phyloP scores from a whole-genome alignment of 2,113 vertebrate genomes.

The Oxygymnocypris stewartii region DNA sequence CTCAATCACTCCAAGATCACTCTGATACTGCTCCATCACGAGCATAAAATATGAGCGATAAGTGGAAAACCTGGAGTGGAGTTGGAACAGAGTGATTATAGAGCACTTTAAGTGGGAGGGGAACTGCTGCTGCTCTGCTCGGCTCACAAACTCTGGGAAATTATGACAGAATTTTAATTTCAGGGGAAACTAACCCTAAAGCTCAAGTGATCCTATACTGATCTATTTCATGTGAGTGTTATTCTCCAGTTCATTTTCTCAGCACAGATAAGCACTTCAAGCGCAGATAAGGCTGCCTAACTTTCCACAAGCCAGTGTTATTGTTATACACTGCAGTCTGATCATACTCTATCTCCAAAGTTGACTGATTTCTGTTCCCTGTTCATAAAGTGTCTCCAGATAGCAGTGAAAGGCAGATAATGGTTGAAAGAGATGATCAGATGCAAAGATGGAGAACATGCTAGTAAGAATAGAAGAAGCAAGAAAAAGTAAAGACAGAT shows the following conservation, averaged over 20 bases:
- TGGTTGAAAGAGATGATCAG: slow-evolving; percentile 2
- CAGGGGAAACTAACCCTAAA: slow-evolving; percentile 24
- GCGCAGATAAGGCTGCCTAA: slow-evolving; percentile 17
- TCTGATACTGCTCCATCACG: not conserved
- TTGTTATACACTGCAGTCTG: slow-evolving; percentile 21
- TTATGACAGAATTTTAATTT: slow-evolving; percentile 15
- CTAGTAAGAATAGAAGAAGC: not conserved
- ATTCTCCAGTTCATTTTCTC: slow-evolving; percentile 33
- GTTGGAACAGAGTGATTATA: not conserved
- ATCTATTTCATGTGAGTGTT: slow-evolving; percentile 11
- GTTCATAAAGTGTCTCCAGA: slow-evolving; percentile 12
- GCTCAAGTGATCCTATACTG: slow-evolving; percentile 26
- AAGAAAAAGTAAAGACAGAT: not conserved
- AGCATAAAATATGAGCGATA: not conserved
- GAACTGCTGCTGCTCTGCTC: not conserved
- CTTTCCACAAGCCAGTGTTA: slow-evolving; percentile 19
- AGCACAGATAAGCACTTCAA: slow-evolving; percentile 34
- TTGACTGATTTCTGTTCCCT: not conserved
- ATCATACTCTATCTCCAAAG: slow-evolving; percentile 17
- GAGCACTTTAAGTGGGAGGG: not conserved
- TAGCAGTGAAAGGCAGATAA: slow-evolving; percentile 11
- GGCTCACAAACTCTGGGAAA: not conserved
- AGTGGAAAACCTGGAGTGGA: slow-evolving; percentile 23
- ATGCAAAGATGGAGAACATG: slow-evolving; percentile 3
- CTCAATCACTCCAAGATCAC: not conserved